These are phyloP conservation scores for Dromaius novaehollandiae DNA, from an alignment of 2,113 vertebrate genomes.

Conservation along the genomic window DNA sequence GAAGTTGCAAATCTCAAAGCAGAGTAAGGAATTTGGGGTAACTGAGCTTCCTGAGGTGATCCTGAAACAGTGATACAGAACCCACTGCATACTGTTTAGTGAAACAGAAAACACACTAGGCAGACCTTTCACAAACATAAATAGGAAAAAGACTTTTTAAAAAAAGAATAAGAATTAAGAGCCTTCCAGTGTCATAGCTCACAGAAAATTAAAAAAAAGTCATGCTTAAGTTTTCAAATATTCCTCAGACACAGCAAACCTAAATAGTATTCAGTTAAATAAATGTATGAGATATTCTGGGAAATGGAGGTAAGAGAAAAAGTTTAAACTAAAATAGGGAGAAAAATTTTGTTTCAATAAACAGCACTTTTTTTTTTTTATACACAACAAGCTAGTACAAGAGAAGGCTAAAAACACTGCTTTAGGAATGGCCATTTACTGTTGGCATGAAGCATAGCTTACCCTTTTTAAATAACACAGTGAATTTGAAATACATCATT, in stretches of 20 bases:
- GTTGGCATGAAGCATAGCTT: constrained; percentile 82
- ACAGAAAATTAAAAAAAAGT: constrained; percentile 64
- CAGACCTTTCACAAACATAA: constrained; percentile 74
- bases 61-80: constrained; percentile 75
- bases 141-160: constrained; percentile 64
- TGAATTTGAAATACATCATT: constrained; percentile 79
- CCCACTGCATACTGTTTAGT: constrained; percentile 60
- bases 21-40: constrained; percentile 66
- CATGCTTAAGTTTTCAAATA: constrained; percentile 83
- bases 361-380: constrained; percentile 71
- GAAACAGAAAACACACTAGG: constrained; percentile 50
- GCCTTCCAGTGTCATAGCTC: constrained; percentile 85
- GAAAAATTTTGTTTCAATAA: constrained; percentile 68
- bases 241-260: constrained; percentile 88
- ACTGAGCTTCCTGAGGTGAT: constrained; percentile 88
- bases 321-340: constrained; percentile 68
- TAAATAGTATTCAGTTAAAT: constrained; percentile 76
- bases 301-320: constrained; percentile 68
- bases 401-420: constrained; percentile 79
- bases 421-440: constrained; percentile 84
- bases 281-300: constrained; percentile 71
- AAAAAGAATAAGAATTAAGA: constrained; percentile 63
- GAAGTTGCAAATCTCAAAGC: constrained; percentile 62
- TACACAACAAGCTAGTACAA: constrained; percentile 81
- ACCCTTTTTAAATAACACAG: constrained; percentile 82